Percentiles rank a stretch among this genome's conserved stretches.
These are phyloP conservation scores for Blastobasis lacticolella DNA, from an alignment of 2,888 invertebrate genomes.

Conservation along the genomic window DNA sequence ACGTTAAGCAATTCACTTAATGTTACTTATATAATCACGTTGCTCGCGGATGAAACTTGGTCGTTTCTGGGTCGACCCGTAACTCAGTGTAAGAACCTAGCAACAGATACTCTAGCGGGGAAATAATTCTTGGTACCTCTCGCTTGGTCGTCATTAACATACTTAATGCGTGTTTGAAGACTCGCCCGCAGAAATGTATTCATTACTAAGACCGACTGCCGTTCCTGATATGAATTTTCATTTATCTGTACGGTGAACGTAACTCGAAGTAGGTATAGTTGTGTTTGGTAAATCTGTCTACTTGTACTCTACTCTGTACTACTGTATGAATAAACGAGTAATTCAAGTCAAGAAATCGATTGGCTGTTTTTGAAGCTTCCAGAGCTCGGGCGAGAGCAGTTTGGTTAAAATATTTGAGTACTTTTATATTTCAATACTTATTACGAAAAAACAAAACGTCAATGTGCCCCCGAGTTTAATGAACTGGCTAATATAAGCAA, in stretches of 20 bases:
- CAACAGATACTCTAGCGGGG: conserved; percentile 30
- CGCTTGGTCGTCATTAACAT: conserved; percentile 31
- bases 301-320: too few relatives aligned
- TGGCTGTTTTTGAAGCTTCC: too few relatives aligned
- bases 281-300: neutral
- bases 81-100: conserved; percentile 33
- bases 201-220: conserved; percentile 1
- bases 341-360: too few relatives aligned
- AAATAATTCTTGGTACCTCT: conserved; percentile 30
- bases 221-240: neutral
- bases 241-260: neutral
- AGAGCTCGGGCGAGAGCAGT: too few relatives aligned
- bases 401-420: too few relatives aligned
- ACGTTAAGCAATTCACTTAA: conserved; percentile 61
- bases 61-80: conserved; percentile 22
- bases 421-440: too few relatives aligned
- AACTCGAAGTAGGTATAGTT: neutral
- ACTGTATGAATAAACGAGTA: too few relatives aligned
- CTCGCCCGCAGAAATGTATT: neutral
- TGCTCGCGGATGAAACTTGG: conserved; percentile 45
- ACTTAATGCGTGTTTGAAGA: conserved; percentile 9
- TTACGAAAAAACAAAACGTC: too few relatives aligned
- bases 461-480: too few relatives aligned
- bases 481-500: too few relatives aligned
- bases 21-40: conserved; percentile 60